Conservation (phyloP, 2,888 invertebrate genomes). For the Orgyia antiqua region DNA sequence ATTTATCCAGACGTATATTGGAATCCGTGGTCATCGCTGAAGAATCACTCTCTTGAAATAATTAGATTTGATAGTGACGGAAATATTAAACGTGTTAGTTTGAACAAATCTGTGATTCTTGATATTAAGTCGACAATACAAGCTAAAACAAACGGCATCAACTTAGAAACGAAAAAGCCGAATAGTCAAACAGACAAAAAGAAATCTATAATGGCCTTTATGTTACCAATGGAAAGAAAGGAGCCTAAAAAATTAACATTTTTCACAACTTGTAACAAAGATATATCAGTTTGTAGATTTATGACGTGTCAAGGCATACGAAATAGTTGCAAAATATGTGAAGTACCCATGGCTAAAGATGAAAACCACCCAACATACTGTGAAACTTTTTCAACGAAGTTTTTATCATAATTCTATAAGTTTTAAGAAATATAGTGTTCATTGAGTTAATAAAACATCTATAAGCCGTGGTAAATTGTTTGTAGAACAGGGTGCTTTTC, state of each 20-base stretch:
- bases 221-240: background rate
- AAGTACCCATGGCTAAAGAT: constrained; percentile 23
- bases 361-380: constrained; percentile 32
- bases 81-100: constrained; percentile 17
- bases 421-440: background rate
- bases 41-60: constrained; percentile 29
- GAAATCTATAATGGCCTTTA: background rate
- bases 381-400: constrained; percentile 30
- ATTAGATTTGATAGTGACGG: constrained; percentile 41
- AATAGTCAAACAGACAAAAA: background rate
- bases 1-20: constrained; percentile 29
- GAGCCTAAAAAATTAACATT: constrained; percentile 29
- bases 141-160: background rate
- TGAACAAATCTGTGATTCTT: constrained; percentile 21
- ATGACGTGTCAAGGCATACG: constrained; percentile 42
- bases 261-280: constrained; percentile 40
- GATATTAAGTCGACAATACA: constrained; percentile 16
- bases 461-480: too few relatives aligned
- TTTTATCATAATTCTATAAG: too few relatives aligned
- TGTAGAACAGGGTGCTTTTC: too few relatives aligned
- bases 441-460: too few relatives aligned
- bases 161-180: background rate
- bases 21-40: constrained; percentile 45
- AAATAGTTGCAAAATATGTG: constrained; percentile 46
- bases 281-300: constrained; percentile 40